phyloP scores from a whole-genome alignment of 2,888 invertebrate genomes.

The Andrena camellia region DNA sequence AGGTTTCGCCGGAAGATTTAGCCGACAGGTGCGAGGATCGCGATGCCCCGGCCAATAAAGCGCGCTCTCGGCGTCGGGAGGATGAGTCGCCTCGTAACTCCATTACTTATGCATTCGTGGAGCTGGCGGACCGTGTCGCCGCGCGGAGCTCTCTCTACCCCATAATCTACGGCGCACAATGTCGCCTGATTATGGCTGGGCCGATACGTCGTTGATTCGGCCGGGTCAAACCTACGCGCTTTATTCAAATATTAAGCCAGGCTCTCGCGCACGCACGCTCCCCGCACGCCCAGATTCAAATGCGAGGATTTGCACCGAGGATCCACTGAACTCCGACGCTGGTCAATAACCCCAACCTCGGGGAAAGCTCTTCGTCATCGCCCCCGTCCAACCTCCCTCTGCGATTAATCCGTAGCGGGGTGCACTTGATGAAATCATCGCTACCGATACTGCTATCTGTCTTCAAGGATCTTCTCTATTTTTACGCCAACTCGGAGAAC shows the following conservation, averaged over 20 bases:
- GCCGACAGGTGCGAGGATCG: slow-evolving; percentile 60
- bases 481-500: neutral
- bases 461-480: neutral
- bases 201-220: slow-evolving; percentile 74
- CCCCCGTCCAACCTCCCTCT: neutral
- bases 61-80: slow-evolving; percentile 17
- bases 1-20: slow-evolving; percentile 40
- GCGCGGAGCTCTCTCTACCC: slow-evolving; percentile 69
- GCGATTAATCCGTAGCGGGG: neutral
- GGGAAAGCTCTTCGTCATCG: slow-evolving; percentile 9
- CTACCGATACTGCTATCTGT: neutral
- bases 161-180: slow-evolving; percentile 81
- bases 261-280: slow-evolving; percentile 26
- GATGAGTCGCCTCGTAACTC: slow-evolving; percentile 65
- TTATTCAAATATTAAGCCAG: slow-evolving; percentile 79
- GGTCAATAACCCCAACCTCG: slow-evolving; percentile 41
- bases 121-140: slow-evolving; percentile 55
- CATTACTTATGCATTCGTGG: slow-evolving; percentile 81
- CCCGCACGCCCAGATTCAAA: slow-evolving; percentile 25
- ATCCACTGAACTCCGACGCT: slow-evolving; percentile 50
- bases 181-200: slow-evolving; percentile 79
- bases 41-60: slow-evolving; percentile 45
- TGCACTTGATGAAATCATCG: neutral
- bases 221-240: slow-evolving; percentile 77
- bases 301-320: slow-evolving; percentile 28